These are phyloP conservation scores for Drosophila albomicans DNA, from an alignment of 1,140 invertebrate genomes.

Conservation along the genomic window DNA sequence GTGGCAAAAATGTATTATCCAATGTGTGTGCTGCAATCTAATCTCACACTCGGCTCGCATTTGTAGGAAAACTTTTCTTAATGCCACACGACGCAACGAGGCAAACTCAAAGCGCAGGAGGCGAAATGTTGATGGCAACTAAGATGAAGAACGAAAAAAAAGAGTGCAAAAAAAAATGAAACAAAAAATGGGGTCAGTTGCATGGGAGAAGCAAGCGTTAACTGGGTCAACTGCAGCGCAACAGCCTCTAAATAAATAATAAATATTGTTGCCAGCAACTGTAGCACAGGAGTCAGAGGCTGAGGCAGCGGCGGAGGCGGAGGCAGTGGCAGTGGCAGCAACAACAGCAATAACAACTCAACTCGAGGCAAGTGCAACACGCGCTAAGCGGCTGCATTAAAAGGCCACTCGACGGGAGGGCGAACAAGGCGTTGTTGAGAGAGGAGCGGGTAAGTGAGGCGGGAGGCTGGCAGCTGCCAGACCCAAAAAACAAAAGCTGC, in stretches of 20 bases:
- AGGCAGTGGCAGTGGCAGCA: conserved; percentile 15
- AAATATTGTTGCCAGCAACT: conserved; percentile 64
- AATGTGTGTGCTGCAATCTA: conserved; percentile 28
- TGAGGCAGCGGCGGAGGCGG: conserved; percentile 32
- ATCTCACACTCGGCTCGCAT: conserved; percentile 29
- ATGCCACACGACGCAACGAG: conserved; percentile 5
- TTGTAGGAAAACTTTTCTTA: conserved; percentile 16
- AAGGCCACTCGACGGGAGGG: conserved; percentile 62
- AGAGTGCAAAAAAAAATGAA: no score
- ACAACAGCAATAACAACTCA: conserved; percentile 45
- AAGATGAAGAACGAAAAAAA: conserved; percentile 24
- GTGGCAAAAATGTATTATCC: conserved; percentile 10
- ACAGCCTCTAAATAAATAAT: conserved; percentile 73
- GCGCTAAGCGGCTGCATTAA: conserved; percentile 74
- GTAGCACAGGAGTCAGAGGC: conserved; percentile 19
- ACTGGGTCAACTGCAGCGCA: conserved; percentile 64
- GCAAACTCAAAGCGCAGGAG: neutral
- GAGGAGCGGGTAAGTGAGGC: neutral
- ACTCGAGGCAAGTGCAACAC: conserved; percentile 67
- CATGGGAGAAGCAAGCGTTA: conserved; percentile 57
- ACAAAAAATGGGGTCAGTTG: conserved; percentile 55
- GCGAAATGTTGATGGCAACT: neutral
- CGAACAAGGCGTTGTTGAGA: neutral
- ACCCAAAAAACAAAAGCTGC: conserved; percentile 37
- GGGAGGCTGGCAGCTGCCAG: conserved; percentile 11